Conservation (phyloP, 2,888 invertebrate species). For the Habrosyne pyritoides region DNA sequence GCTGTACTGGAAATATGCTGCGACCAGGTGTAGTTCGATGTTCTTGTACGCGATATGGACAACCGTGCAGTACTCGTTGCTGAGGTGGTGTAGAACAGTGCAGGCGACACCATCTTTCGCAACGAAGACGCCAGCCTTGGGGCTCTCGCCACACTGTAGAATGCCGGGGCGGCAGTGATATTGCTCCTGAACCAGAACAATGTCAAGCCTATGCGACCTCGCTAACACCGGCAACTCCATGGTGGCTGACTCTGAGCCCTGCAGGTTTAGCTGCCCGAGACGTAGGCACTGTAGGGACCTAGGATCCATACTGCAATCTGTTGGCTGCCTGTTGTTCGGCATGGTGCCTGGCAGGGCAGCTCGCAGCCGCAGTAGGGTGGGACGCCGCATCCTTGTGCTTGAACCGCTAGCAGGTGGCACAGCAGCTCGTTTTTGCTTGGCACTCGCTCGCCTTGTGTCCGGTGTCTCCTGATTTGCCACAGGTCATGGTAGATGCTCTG, state of each 20-base stretch:
- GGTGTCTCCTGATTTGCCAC: conserved; percentile 28
- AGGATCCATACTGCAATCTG: conserved; percentile 16
- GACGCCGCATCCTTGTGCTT: conserved; percentile 7
- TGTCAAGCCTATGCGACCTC: conserved; percentile 15
- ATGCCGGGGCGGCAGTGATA: conserved; percentile 13
- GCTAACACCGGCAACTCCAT: conserved; percentile 25
- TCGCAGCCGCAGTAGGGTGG: conserved; percentile 20
- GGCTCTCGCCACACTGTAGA: conserved; percentile 8
- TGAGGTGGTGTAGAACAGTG: conserved; percentile 21
- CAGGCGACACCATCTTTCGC: conserved; percentile 4
- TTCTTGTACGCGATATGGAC: conserved; percentile 10
- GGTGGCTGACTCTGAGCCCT: conserved; percentile 22
- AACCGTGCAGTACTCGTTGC: conserved; percentile 21
- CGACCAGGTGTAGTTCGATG: conserved; percentile 17
- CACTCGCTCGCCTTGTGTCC: conserved; percentile 25
- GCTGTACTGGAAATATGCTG: conserved; percentile 28
- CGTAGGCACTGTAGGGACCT: accelerated
- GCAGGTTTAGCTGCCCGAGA: conserved; percentile 32
- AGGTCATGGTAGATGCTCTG: conserved; percentile 11
- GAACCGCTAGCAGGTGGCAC: conserved; percentile 35
- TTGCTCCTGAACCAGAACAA: conserved; percentile 35
- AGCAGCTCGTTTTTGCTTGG: not conserved
- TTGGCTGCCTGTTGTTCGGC: conserved; percentile 18
- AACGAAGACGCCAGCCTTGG: conserved; percentile 25
- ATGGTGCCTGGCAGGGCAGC: conserved; percentile 23